Base-by-base conservation (phyloP, 2,797 vertebrate genomes). In the Morus bassanus region DNA sequence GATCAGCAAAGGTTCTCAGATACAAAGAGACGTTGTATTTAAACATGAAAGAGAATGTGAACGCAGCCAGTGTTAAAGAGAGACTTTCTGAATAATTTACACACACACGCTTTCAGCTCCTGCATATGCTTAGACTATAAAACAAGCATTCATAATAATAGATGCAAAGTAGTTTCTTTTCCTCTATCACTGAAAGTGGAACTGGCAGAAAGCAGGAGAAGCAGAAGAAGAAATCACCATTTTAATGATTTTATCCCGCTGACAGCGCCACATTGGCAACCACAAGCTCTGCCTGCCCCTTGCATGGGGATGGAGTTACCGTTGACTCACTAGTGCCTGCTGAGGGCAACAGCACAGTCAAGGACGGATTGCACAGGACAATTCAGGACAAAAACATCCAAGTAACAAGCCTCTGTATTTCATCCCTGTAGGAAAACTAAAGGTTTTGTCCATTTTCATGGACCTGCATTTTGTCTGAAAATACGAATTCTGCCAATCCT, bases 1-100 rank as follows among this genome's bases (percentile, higher is more conserved):
- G 45, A 90, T 83, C 83, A 84, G 93, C 80, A 76, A 45, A 92
- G 95, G 39, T 6, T 89, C 85, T 89, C 78, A 59, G 73, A 84
- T 68, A 92, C 85, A 94, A 30, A 84, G 94, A 92, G 89, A 92
- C 5, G 14, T 28, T 46, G 86, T 82, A 77, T 78, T 96, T 45
- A 51, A 86, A 90, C 77, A 96, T 89, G 75, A 76, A 75, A 94
- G 77, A 48, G 67, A 61, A 73, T 12, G 72, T 61, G 89, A 82
- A 53, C 3, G 46, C 59, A 81, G 91, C 80, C 81, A 80, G 48
- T 41, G 56, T 82, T 94, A 31, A 64, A 77, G 82, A 84, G 91
- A 95, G 72, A 81, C 57, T 85, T 80, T 81, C 78, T 97, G 95
- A 96, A 97, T 94, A 95, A 97, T 97, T 97, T 73, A 92, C 91